Percentiles rank a stretch among this genome's conserved stretches.
phyloP scores from a whole-genome alignment of 2,113 vertebrate species.

The Gnathonemus longibarbis region DNA sequence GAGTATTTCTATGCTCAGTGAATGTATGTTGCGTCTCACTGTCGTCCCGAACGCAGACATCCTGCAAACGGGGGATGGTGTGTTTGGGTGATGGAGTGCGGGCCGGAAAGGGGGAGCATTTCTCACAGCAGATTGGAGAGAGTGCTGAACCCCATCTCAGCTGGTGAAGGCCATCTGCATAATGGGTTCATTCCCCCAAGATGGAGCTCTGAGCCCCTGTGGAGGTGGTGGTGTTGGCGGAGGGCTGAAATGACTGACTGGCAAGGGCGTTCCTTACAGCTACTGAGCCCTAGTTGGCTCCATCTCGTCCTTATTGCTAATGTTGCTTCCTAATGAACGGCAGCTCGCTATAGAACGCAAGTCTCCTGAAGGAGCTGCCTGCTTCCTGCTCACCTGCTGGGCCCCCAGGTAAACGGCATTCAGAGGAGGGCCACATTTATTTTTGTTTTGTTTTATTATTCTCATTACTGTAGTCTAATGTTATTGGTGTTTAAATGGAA shows the following conservation, averaged over 20 bases:
- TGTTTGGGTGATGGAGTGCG: conserved; percentile 1
- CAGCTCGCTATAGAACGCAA: neutral
- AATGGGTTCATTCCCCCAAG: neutral
- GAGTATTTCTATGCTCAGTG: conserved; percentile 26
- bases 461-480: neutral
- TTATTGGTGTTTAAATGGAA: neutral
- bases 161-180: neutral
- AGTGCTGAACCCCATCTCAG: neutral
- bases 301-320: neutral
- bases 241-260: neutral
- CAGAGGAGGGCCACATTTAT: neutral
- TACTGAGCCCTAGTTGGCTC: neutral
- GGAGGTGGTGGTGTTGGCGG: neutral
- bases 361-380: neutral
- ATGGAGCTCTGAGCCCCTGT: neutral
- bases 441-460: neutral
- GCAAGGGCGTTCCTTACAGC: neutral
- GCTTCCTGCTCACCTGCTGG: neutral
- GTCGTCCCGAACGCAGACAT: neutral
- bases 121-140: neutral
- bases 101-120: neutral
- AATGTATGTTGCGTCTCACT: conserved; percentile 21
- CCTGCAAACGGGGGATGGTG: neutral
- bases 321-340: neutral
- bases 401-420: neutral